phyloP scores from a whole-genome alignment of 2,888 invertebrate genomes.

The Ophioninae sp. region DNA sequence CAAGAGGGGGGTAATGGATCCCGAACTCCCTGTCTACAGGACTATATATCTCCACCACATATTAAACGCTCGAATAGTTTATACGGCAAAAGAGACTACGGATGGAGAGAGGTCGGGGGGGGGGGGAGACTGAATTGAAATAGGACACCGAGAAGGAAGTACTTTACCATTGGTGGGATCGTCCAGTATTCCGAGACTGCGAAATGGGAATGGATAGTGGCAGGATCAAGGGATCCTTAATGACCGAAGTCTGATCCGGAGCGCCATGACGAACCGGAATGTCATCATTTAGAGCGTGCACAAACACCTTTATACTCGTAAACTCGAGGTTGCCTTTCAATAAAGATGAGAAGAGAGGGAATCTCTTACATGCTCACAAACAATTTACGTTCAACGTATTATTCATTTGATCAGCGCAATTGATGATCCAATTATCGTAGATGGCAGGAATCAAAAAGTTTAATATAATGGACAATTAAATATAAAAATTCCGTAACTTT shows the following conservation, averaged over 20 bases:
- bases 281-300: constrained; percentile 73
- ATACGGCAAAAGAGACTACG: constrained; percentile 51
- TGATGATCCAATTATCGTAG: background rate
- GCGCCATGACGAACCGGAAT: constrained; percentile 72
- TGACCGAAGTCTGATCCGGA: constrained; percentile 73
- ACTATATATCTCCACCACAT: constrained; percentile 49
- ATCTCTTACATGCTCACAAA: constrained; percentile 66
- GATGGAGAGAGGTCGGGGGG: background rate
- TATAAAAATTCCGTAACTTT: too few relatives aligned
- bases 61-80: constrained; percentile 61
- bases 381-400: background rate
- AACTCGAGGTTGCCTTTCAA: constrained; percentile 71
- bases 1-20: constrained; percentile 48
- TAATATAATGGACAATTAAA: background rate
- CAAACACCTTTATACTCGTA: constrained; percentile 69
- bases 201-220: constrained; percentile 64
- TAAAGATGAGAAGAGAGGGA: constrained; percentile 72
- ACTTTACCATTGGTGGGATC: constrained; percentile 63
- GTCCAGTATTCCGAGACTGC: constrained; percentile 58
- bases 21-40: constrained; percentile 18
- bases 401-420: background rate
- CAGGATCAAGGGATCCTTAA: constrained; percentile 76
- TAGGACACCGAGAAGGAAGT: constrained; percentile 59
- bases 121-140: constrained; percentile 46
- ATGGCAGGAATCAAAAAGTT: background rate